Evolutionary conservation across 23 tunicate genomes (phyloP), one percentile per base, ranked within the genome.

Genomic region (Styela clava): DNA sequence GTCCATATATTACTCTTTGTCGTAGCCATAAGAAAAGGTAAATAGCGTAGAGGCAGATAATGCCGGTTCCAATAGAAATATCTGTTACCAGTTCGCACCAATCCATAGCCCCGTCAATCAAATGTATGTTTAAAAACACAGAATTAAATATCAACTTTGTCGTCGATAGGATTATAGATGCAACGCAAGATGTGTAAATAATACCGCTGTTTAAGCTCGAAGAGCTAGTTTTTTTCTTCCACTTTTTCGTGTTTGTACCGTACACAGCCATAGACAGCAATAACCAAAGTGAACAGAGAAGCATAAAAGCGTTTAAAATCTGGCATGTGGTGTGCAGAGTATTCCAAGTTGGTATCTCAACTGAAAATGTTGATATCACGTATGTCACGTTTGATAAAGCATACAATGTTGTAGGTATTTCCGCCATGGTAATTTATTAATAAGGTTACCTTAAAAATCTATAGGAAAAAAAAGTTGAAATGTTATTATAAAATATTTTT

Each of bases 161-260:
- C 12, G 56, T 44, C 12, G 56, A 44, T 12, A 44, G 56, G 12
- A 12, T 5, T 44, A 44, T 44, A 44, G 56, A 44, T 5, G 56
- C 77, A 71, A 71, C 32, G 77, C 77, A 71, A 19, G 77, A 28
- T 5, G 77, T 71, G 16, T 26, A 71, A 30, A 71, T 71, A 33
- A 71, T 71, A 3, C 77, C 77, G 35, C 77, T 71, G 35, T 71
- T 71, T 29, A 71, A 71, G 35, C 77, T 71, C 37, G 77, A 71
- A 3, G 37, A 21, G 5, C 35, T 35, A 16, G 35, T 16, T 21
- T 30, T 71, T 71, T 30, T 71, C 24, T 31, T 71, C 77, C 77
- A 71, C 5, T 34, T 33, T 71, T 35, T 31, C 5, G 77, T 71
- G 5, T 32, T 71, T 71, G 77, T 71, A 3, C 77, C 77, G 77